Evolutionary conservation across 2,888 invertebrate genomes (phyloP).

Genomic region (Loripinus fragilis): DNA sequence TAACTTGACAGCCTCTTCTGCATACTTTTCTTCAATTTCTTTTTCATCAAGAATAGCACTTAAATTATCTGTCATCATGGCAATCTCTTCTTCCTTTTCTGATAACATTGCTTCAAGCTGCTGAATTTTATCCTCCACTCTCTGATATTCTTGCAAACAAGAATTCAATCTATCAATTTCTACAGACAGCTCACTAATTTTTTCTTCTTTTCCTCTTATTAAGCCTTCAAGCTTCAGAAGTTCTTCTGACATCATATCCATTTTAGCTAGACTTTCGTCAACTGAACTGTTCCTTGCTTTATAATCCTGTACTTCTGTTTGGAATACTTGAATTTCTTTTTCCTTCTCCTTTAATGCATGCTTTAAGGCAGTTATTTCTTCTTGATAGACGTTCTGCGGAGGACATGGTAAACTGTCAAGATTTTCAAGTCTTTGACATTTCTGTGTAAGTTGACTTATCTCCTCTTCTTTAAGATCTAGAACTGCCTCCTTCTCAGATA

Average conservation of each 20-base stretch:
- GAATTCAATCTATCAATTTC: slow-evolving; percentile 13
- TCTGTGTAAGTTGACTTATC: neutral
- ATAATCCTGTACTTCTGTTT: slow-evolving; percentile 2
- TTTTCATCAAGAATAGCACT: slow-evolving; percentile 17
- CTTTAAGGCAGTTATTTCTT: neutral
- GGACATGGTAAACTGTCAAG: neutral
- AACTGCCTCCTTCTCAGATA: slow-evolving; percentile 18
- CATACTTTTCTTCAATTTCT: neutral
- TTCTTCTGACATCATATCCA: slow-evolving; percentile 19
- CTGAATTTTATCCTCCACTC: slow-evolving; percentile 11
- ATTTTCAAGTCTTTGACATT: neutral
- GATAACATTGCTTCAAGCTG: slow-evolving; percentile 12
- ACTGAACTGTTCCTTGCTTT: neutral
- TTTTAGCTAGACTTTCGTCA: slow-evolving; percentile 9
- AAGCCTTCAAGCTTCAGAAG: slow-evolving; percentile 9
- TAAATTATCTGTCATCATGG: slow-evolving; percentile 24
- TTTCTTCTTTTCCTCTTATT: slow-evolving; percentile 19
- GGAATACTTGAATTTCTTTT: slow-evolving; percentile 7
- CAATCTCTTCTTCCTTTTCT: slow-evolving; percentile 35
- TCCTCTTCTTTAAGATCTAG: slow-evolving; percentile 20
- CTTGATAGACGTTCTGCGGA: neutral
- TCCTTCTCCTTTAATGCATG: slow-evolving; percentile 4
- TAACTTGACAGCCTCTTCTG: neutral
- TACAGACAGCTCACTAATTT: slow-evolving; percentile 24
- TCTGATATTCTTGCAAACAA: neutral